Percentiles rank a stretch among this genome's conserved stretches.
These are phyloP conservation scores for Drosophila watanabei DNA, from an alignment of 1,140 invertebrate genomes.

Conservation along the genomic window DNA sequence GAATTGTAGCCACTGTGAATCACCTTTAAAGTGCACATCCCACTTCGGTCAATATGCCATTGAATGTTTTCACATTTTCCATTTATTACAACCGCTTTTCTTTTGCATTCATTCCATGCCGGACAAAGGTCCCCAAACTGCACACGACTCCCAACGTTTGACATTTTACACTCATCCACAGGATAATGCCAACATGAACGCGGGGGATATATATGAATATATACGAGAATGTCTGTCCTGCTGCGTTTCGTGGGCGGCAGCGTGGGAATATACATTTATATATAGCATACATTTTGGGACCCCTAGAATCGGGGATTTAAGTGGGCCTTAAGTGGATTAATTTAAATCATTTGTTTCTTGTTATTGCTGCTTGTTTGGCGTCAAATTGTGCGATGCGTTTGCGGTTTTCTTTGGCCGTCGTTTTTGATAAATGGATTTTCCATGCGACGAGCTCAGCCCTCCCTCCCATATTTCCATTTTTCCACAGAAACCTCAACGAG, in stretches of 20 bases:
- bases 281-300: conserved; percentile 37
- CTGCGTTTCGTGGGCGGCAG: not conserved
- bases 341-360: conserved; percentile 73
- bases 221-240: not conserved
- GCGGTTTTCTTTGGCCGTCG: conserved; percentile 44
- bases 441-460: conserved; percentile 49
- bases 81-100: conserved; percentile 7
- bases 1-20: not conserved
- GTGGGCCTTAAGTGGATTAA: conserved; percentile 78
- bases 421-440: conserved; percentile 76
- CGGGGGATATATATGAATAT: conserved; percentile 4
- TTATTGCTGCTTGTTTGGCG: conserved; percentile 51
- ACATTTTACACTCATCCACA: conserved; percentile 42
- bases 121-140: conserved; percentile 3
- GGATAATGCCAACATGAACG: conserved; percentile 9
- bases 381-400: conserved; percentile 49
- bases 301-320: conserved; percentile 47
- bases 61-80: conserved; percentile 22
- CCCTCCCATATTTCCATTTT: conserved; percentile 10
- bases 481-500: not conserved
- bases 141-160: conserved; percentile 17
- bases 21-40: conserved; percentile 14
- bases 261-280: conserved; percentile 10
- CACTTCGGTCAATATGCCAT: conserved; percentile 24
- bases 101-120: conserved; percentile 16